Evolutionary conservation across 2,113 vertebrate genomes (phyloP).

Genomic region (Mystacornis crossleyi): DNA sequence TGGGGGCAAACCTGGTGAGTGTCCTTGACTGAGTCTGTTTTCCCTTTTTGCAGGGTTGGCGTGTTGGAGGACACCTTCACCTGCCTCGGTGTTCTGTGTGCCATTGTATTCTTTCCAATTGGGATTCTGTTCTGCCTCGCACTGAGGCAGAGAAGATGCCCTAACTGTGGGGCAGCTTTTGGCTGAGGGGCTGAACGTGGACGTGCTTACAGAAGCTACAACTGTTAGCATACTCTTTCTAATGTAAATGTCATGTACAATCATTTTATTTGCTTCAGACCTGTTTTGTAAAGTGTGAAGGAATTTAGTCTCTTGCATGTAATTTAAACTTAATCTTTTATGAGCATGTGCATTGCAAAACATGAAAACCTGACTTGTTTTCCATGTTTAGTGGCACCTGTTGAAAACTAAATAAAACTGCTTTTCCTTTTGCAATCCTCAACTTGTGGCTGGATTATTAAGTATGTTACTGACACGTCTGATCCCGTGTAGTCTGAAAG

Average conservation of each 20-base stretch:
- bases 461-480: neutral
- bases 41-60: constrained; percentile 84
- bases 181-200: constrained; percentile 80
- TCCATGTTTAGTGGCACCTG: constrained; percentile 64
- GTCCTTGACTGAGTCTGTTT: constrained; percentile 21
- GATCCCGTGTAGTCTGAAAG: neutral
- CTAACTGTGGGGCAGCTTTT: constrained; percentile 95
- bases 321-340: constrained; percentile 54
- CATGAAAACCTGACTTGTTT: constrained; percentile 33
- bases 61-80: constrained; percentile 98
- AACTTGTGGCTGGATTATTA: constrained; percentile 64
- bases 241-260: constrained; percentile 83
- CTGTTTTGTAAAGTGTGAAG: constrained; percentile 75
- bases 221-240: constrained; percentile 70
- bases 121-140: constrained; percentile 97
- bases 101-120: constrained; percentile 95
- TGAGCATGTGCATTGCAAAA: constrained; percentile 53
- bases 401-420: constrained; percentile 70
- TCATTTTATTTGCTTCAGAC: constrained; percentile 77
- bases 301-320: constrained; percentile 45
- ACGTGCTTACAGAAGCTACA: constrained; percentile 40
- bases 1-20: neutral
- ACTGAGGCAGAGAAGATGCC: constrained; percentile 94
- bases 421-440: constrained; percentile 76
- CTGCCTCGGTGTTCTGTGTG: constrained; percentile 92